These are phyloP conservation scores for Seriola dumerili DNA, from an alignment of 2,113 vertebrate species.

Conservation along the genomic window DNA sequence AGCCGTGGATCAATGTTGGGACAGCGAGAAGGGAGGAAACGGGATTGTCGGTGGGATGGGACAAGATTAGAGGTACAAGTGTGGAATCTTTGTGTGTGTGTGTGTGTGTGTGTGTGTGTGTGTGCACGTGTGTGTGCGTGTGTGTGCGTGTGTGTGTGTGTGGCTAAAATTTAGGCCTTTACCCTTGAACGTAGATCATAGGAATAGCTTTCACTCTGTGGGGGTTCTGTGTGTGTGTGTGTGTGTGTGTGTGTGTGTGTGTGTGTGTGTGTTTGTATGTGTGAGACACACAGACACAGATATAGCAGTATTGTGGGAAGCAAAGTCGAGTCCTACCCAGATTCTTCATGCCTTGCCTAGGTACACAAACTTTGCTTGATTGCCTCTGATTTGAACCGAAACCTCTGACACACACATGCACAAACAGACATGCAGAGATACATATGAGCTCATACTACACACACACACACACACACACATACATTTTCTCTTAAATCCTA, in stretches of 20 bases:
- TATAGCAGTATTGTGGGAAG: constrained; percentile 65
- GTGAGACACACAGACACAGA: constrained; percentile 11
- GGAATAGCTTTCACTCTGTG: constrained; percentile 15
- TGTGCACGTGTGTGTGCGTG: neutral
- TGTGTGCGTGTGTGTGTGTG: too few species aligned
- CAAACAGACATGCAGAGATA: constrained; percentile 54
- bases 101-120: constrained; percentile 16
- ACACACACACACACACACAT: neutral
- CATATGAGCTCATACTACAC: constrained; percentile 41
- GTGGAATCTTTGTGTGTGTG: constrained; percentile 53
- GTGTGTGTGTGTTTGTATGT: neutral
- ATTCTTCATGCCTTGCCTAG: constrained; percentile 72
- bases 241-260: constrained; percentile 35
- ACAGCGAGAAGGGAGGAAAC: constrained; percentile 70
- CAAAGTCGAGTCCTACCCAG: constrained; percentile 35
- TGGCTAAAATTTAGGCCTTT: constrained; percentile 52
- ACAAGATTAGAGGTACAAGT: constrained; percentile 64
- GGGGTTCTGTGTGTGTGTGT: constrained; percentile 40
- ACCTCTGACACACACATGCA: constrained; percentile 55
- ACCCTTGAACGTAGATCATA: constrained; percentile 56
- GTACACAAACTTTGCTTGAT: constrained; percentile 79
- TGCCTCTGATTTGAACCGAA: constrained; percentile 72
- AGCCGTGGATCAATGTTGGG: constrained; percentile 66
- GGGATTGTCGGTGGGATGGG: constrained; percentile 58
- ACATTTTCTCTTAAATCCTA: constrained; percentile 21